A percentile compares a stretch with the other conserved stretches of the same genome.
phyloP scores from a whole-genome alignment of 2,888 invertebrate genomes.

The Baronia brevicornis region DNA sequence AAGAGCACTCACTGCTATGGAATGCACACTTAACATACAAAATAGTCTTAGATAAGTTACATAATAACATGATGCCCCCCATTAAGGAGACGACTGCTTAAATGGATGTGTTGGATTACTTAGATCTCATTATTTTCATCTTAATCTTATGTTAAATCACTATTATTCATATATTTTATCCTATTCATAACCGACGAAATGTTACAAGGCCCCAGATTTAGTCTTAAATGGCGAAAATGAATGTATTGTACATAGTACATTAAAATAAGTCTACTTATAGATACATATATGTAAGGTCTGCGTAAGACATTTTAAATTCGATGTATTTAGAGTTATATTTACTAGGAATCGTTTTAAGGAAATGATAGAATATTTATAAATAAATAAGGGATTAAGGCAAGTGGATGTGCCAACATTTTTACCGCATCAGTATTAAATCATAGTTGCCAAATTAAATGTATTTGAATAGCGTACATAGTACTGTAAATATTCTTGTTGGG shows the following conservation, averaged over 20 bases:
- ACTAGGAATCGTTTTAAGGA: conserved; percentile 50
- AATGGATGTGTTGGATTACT: conserved; percentile 28
- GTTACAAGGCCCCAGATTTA: conserved; percentile 4
- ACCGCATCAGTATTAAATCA: conserved; percentile 73
- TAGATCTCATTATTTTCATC: conserved; percentile 30
- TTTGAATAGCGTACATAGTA: conserved; percentile 56
- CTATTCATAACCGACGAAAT: conserved; percentile 27
- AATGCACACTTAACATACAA: conserved; percentile 70
- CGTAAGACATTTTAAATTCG: conserved; percentile 70
- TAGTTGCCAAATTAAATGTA: conserved; percentile 67
- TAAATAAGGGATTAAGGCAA: conserved; percentile 55
- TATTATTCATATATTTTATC: conserved; percentile 46
- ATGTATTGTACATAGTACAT: conserved; percentile 61
- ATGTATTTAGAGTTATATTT: conserved; percentile 65
- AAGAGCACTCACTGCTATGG: conserved; percentile 79
- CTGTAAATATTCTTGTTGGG: conserved; percentile 64
- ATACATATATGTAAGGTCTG: conserved; percentile 51
- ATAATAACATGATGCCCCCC: conserved; percentile 38
- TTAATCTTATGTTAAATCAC: too few species aligned
- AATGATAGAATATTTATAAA: conserved; percentile 66
- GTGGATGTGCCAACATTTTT: conserved; percentile 74
- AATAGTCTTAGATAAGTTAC: conserved; percentile 69
- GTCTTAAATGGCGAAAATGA: conserved; percentile 40
- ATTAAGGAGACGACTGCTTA: conserved; percentile 34
- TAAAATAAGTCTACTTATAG: conserved; percentile 43